These are phyloP conservation scores for Sterna hirundo DNA, from an alignment of 2,113 vertebrate genomes.

Conservation along the genomic window DNA sequence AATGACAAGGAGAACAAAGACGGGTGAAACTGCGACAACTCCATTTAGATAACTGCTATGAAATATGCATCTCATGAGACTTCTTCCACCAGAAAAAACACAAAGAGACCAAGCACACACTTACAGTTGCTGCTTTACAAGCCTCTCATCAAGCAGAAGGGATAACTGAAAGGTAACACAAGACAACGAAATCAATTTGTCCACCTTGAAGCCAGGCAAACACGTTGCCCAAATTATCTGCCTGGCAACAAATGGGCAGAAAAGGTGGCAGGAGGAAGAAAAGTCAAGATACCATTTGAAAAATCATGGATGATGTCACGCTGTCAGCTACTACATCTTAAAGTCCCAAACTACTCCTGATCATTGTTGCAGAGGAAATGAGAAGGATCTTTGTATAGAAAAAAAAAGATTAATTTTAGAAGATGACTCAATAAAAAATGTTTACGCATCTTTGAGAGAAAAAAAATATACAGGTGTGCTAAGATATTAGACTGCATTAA, in stretches of 20 bases:
- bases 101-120: background rate
- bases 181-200: background rate
- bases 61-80: background rate
- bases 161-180: background rate
- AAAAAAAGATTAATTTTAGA: slow-evolving; percentile 43
- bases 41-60: background rate
- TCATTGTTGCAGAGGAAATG: background rate
- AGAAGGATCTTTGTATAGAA: slow-evolving; percentile 28
- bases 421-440: slow-evolving; percentile 34
- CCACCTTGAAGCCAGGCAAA: background rate
- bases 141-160: background rate
- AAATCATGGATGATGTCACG: background rate
- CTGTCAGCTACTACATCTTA: background rate
- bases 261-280: background rate
- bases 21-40: background rate
- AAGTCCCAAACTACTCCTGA: slow-evolving; percentile 22
- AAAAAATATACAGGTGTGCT: background rate
- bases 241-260: background rate
- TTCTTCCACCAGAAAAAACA: background rate
- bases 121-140: background rate
- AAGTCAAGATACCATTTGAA: background rate
- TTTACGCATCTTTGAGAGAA: slow-evolving; percentile 40
- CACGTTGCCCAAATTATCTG: background rate
- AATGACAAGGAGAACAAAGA: slow-evolving; percentile 27
- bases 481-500: background rate